These are phyloP conservation scores for Piaya cayana DNA, from an alignment of 2,113 vertebrate genomes.

Conservation along the genomic window DNA sequence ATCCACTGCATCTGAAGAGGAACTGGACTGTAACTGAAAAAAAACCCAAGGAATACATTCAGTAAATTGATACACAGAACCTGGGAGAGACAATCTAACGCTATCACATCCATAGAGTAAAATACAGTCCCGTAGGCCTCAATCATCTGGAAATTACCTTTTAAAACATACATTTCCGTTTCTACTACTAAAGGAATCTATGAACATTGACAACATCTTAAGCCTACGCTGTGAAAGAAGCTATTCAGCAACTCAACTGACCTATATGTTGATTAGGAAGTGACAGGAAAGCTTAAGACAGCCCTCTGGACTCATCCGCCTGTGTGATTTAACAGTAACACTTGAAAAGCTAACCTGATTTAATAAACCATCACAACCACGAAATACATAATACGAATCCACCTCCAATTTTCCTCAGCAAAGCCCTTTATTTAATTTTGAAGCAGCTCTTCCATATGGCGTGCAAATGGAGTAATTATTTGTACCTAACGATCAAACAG, in stretches of 20 bases:
- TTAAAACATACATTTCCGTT: neutral
- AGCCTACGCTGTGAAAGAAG: neutral
- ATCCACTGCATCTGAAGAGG: conserved; percentile 89
- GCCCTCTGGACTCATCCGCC: neutral
- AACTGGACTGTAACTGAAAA: conserved; percentile 92
- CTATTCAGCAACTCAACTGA: neutral
- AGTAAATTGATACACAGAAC: neutral
- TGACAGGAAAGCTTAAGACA: conserved; percentile 11
- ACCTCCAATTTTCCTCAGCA: neutral
- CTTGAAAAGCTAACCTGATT: conserved; percentile 14
- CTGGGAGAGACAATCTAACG: neutral
- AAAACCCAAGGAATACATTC: conserved; percentile 23
- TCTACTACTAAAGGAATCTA: neutral
- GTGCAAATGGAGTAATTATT: neutral
- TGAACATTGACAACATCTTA: neutral
- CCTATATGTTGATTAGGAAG: neutral
- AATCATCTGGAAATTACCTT: neutral
- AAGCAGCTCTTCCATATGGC: conserved; percentile 11
- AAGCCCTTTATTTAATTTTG: neutral
- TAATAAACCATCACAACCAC: conserved; percentile 14
- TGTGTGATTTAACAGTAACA: conserved; percentile 1
- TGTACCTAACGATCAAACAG: neutral
- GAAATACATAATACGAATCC: neutral
- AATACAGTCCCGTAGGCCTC: neutral
- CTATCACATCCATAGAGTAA: neutral